Evolutionary conservation across 2,113 vertebrate species (phyloP), one percentile per base, ranked within the genome.

Genomic region (Sterrhoptilus dennistouni): DNA sequence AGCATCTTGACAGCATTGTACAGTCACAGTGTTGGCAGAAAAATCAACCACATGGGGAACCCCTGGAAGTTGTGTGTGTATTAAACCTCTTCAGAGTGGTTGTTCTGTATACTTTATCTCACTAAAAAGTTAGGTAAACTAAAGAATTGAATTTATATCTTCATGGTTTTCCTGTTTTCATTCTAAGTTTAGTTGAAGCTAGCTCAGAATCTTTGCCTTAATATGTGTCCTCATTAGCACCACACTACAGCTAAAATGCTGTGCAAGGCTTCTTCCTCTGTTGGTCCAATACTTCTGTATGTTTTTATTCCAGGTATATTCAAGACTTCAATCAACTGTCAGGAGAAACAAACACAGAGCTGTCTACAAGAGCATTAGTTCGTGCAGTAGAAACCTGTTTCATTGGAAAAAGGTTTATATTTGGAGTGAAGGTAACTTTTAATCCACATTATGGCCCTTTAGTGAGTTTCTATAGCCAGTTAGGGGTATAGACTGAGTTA

Each of bases 341-440:
- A 40, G 95, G 93, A 93, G 96, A 96, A 80, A 38, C 92, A 71
- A 86, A 95, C 50, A 71, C 38, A 63, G 95, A 94, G 72, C n/a
- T 45, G 40, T 54, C 84, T 94, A 92, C 96, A 44, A 95, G 88
- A 68, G 69, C 89, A 0, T 85, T 99, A 75, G 88, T 95, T 90
- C 97, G 98, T 97, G 98, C 98, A 42, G 98, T 98, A 28, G 97
- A 99, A 96, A 87, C 92, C 38, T 98, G 98, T 96, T 99, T 99
- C 91, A 53, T 99, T 82, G 98, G 98, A 70, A 98, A 91, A 96
- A 98, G 76, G 69, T 98, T 99, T 96, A 68, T 98, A 80, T 99
- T 99, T 97, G 98, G 98, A 95, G 96, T 99, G 45, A 98, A 98
- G 98, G 98, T 99, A 97, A 98, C n/a, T 82, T 72, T 25, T 87